phyloP scores from a whole-genome alignment of 1,140 invertebrate genomes.

The Solenopsis fugax region DNA sequence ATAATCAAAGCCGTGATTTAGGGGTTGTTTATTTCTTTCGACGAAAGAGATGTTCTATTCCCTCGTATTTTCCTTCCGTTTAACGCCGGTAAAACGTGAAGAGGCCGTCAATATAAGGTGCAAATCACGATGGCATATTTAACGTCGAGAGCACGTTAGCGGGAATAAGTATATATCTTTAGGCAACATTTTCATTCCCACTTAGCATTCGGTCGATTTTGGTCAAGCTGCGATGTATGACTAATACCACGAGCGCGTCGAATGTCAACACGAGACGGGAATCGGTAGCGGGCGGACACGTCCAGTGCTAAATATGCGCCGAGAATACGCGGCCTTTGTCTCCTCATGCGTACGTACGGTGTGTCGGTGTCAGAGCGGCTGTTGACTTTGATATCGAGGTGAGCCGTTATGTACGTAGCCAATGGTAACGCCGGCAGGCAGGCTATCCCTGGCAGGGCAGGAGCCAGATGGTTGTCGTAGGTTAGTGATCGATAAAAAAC shows the following conservation, averaged over 20 bases:
- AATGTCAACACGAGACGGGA: constrained; percentile 46
- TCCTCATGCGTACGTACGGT: constrained; percentile 16
- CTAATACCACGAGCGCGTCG: constrained; percentile 27
- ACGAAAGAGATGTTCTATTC: background rate
- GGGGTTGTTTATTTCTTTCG: background rate
- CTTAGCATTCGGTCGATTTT: constrained; percentile 32
- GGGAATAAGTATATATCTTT: background rate
- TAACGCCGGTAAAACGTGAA: background rate
- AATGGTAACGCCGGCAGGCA: constrained; percentile 51
- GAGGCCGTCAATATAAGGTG: background rate
- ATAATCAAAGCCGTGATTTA: background rate
- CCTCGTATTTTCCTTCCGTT: background rate
- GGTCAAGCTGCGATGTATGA: constrained; percentile 24
- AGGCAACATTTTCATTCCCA: constrained; percentile 26
- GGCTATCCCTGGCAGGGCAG: constrained; percentile 9
- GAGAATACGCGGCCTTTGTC: constrained; percentile 59
- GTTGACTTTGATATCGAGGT: constrained; percentile 64
- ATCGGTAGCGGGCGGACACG: constrained; percentile 5
- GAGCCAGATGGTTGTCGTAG: constrained; percentile 79
- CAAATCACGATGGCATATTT: constrained; percentile 25
- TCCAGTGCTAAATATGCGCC: constrained; percentile 47
- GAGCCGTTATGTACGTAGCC: constrained; percentile 54
- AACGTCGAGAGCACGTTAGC: background rate
- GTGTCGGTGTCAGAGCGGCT: constrained; percentile 43
- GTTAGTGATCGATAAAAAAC: constrained; percentile 79